Conservation (phyloP, 1,140 invertebrate genomes). For the Ptiloglossa arizonensis region DNA sequence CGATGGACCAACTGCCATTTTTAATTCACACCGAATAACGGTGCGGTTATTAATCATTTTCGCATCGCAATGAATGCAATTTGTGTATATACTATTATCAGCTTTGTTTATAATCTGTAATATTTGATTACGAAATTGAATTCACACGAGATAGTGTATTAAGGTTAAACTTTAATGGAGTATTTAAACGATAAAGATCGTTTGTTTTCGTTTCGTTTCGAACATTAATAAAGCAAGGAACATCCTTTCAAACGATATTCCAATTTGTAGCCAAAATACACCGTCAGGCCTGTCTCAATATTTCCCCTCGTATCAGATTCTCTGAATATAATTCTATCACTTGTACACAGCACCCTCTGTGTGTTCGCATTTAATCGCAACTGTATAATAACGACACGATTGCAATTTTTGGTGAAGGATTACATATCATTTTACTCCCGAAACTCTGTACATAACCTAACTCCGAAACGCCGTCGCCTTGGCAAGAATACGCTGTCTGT, state of each 20-base stretch:
- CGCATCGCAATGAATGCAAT: too few relatives aligned
- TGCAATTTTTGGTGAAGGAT: conserved; percentile 37
- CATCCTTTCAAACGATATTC: background rate
- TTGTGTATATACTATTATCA: too few relatives aligned
- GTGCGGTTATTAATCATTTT: too few relatives aligned
- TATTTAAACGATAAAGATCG: background rate
- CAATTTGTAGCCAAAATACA: conserved; percentile 5
- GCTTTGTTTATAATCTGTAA: too few relatives aligned
- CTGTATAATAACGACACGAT: conserved; percentile 27
- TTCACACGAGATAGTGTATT: background rate
- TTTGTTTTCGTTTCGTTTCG: background rate
- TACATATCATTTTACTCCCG: background rate
- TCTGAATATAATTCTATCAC: background rate
- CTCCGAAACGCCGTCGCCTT: background rate
- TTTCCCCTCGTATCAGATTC: background rate
- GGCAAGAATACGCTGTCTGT: conserved; percentile 10
- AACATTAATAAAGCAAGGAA: background rate
- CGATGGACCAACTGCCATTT: too few relatives aligned
- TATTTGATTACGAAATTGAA: background rate
- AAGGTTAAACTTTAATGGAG: background rate
- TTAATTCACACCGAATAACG: too few relatives aligned
- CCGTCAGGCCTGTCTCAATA: background rate
- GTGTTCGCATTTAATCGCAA: background rate
- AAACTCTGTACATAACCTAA: conserved; percentile 17
- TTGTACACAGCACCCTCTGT: background rate